phyloP scores from a whole-genome alignment of 2,888 invertebrate genomes.

The Lithodes maja region DNA sequence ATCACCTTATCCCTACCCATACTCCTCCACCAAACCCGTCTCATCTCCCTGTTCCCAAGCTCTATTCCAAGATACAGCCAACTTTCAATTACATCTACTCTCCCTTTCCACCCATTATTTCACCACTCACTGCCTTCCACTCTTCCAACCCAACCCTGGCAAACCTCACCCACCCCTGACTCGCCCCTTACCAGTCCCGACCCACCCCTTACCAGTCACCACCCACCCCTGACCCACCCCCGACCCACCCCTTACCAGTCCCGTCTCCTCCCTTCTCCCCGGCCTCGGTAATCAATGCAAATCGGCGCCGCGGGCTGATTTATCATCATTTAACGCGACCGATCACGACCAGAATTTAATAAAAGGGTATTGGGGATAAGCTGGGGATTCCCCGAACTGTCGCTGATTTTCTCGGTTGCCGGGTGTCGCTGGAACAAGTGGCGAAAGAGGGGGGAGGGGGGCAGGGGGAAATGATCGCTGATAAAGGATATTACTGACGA shows the following conservation, averaged over 20 bases:
- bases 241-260: neutral
- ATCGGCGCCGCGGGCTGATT: conserved; percentile 47
- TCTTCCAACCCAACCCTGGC: neutral
- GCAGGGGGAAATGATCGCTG: neutral
- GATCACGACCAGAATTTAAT: conserved; percentile 65
- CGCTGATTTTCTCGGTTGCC: conserved; percentile 4
- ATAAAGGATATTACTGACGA: neutral
- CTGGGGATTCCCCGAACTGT: conserved; percentile 34
- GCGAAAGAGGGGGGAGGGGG: neutral
- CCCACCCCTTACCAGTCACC: neutral
- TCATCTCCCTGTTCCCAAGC: neutral
- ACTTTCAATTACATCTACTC: neutral
- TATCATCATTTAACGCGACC: conserved; percentile 63
- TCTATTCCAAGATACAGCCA: neutral
- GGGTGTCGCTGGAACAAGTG: neutral
- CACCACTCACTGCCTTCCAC: neutral
- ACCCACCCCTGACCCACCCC: neutral
- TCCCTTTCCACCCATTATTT: neutral
- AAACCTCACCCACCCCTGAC: neutral
- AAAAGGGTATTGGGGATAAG: conserved; percentile 64
- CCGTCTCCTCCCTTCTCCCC: neutral
- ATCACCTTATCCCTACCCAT: too few species aligned
- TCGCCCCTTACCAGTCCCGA: neutral
- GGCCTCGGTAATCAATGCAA: conserved; percentile 53
- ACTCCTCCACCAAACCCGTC: neutral